phyloP scores from a whole-genome alignment of 2,888 invertebrate genomes.

The Pseudoips prasinana region DNA sequence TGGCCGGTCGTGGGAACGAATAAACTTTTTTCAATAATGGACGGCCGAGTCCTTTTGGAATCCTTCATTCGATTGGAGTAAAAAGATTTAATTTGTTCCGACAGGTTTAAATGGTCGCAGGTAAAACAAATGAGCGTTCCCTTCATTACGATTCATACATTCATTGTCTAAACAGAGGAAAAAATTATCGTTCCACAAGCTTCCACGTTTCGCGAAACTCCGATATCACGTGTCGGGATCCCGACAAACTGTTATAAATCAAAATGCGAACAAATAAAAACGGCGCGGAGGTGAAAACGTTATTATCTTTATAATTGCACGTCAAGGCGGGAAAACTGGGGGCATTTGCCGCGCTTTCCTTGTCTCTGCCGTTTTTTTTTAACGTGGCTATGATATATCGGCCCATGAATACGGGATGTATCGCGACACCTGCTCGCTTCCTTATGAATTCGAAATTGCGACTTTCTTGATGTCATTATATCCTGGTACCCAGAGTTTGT shows the following conservation, averaged over 20 bases:
- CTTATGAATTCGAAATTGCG: slow-evolving; percentile 75
- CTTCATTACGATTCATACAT: slow-evolving; percentile 28
- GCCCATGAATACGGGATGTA: slow-evolving; percentile 78
- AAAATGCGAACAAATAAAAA: slow-evolving; percentile 75
- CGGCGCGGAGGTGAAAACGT: slow-evolving; percentile 75
- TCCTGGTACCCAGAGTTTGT: slow-evolving; percentile 39
- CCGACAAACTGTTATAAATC: slow-evolving; percentile 72
- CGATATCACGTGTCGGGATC: slow-evolving; percentile 39
- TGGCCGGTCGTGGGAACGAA: slow-evolving; percentile 59
- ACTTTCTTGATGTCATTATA: slow-evolving; percentile 59
- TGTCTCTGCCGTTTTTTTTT: slow-evolving; percentile 49
- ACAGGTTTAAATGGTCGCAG: slow-evolving; percentile 16
- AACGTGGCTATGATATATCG: slow-evolving; percentile 73
- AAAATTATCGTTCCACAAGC: slow-evolving; percentile 27
- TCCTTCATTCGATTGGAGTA: slow-evolving; percentile 37
- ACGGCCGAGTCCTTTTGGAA: slow-evolving; percentile 30
- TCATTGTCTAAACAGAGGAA: slow-evolving; percentile 19
- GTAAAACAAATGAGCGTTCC: slow-evolving; percentile 20
- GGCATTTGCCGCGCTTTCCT: slow-evolving; percentile 51
- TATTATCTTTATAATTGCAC: slow-evolving; percentile 82
- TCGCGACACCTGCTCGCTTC: slow-evolving; percentile 70
- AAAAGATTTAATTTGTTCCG: slow-evolving; percentile 33
- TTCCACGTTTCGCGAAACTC: slow-evolving; percentile 29
- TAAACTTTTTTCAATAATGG: slow-evolving; percentile 42
- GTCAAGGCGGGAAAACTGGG: slow-evolving; percentile 69